Base-by-base conservation (phyloP, 2,888 invertebrate species). In the Sesia apiformis region DNA sequence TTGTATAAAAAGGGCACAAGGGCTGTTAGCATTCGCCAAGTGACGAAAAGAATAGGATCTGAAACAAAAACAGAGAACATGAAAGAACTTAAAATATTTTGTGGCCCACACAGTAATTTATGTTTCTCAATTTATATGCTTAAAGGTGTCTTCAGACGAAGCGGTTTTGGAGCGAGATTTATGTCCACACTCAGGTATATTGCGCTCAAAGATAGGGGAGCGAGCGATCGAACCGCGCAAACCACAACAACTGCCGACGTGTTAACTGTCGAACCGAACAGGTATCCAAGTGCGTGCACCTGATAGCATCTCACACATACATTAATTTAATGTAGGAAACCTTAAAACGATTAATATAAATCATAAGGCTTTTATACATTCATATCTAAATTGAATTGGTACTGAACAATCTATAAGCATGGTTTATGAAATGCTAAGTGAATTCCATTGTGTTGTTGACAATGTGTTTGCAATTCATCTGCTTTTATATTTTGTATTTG, bases 1-100 rank as follows among this genome's bases (percentile, higher is more conserved):
- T 66, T 76, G 63, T 78, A 79, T 53, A 84, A 67, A 60, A 86
- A 65, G 64, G 76, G 70, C 57, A 76, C 63, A 56, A 83, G 66
- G 50, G 73, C 61, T 55, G 67, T 63, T 58, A 70, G 63, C 75
- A 81, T 73, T 67, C 78, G 72, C 74, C 80, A 78, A 56, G 71
- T 54, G 62, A 67, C 68, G 61, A 59, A 61, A 54, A 67, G 64
- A 63, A 66, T 64, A 58, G 67, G 66, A 72, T 74, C 87, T 87
- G 88, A 62, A 88, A 87, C 76, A 81, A 81, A 66, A 53, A 50
- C n/a, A 40, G 3, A 40, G 40, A 38, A 55, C 55, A 49, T 50
- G 50, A 46, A 46, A 4, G 46, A 46, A 8, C 4, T n/a, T 43
- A 23, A 46, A 4, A 8, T 46, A 46, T 46, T 46, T 46, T 8